Evolutionary conservation across 2,113 vertebrate species (phyloP).

Genomic region (Chamaetylas fuelleborni): DNA sequence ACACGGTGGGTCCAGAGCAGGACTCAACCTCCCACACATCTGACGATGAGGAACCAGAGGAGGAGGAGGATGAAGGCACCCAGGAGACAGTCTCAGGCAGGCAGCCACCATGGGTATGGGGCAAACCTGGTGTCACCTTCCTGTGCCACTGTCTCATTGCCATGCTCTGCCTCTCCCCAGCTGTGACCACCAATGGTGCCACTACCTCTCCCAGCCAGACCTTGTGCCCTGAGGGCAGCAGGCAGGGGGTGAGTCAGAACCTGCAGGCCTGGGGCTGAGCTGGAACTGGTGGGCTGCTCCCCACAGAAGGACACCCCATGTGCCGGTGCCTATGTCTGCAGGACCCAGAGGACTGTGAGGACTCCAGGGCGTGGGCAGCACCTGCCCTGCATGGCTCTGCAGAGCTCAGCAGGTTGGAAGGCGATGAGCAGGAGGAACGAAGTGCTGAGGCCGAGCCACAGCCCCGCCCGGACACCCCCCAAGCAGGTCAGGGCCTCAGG

Average conservation of each 20-base stretch:
- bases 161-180: not conserved
- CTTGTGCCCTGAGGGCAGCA: not conserved
- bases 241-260: not conserved
- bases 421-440: not conserved
- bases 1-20: conserved; percentile 40
- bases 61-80: not conserved
- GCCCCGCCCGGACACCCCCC: not conserved
- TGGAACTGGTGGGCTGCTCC: not conserved
- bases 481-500: not conserved
- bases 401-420: accelerated
- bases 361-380: accelerated
- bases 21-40: not conserved
- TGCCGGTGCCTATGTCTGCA: not conserved
- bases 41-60: not conserved
- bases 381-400: accelerated
- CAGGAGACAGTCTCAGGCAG: not conserved
- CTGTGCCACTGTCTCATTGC: not conserved
- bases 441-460: not conserved
- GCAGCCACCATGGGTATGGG: not conserved
- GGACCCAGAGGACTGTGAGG: not conserved
- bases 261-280: not conserved
- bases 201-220: accelerated
- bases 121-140: no score
- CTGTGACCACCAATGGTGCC: accelerated
- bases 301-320: accelerated